Conservation (phyloP, 2,888 invertebrate species). For the Boloria selene region DNA sequence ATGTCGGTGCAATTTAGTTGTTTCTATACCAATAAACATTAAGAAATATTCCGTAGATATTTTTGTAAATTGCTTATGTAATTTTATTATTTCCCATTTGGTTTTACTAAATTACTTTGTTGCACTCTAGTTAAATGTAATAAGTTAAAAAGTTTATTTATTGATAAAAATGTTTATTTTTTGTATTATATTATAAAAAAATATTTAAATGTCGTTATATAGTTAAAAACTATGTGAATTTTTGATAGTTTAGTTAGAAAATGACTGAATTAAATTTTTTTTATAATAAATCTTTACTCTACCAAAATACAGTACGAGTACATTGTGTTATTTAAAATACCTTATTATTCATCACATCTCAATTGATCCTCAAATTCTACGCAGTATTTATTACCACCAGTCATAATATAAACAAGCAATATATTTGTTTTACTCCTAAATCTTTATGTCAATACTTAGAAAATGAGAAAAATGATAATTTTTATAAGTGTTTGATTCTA, state of each 20-base stretch:
- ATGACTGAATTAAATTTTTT: no score
- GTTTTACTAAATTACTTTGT: not conserved
- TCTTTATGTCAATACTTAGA: conserved; percentile 63
- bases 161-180: no score
- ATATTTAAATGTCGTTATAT: no score
- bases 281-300: no score
- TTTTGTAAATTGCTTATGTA: conserved; percentile 12
- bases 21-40: conserved; percentile 28
- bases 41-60: conserved; percentile 19
- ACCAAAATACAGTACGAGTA: no score
- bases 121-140: not conserved
- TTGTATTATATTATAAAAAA: no score
- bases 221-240: no score
- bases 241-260: no score
- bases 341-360: no score
- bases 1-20: conserved; percentile 31
- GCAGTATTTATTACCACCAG: not conserved
- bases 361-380: not conserved
- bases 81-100: conserved; percentile 11
- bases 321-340: no score
- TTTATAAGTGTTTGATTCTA: conserved; percentile 61
- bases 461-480: conserved; percentile 57
- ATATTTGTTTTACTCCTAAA: conserved; percentile 48
- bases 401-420: conserved; percentile 24
- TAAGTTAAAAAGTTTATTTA: no score